Base-by-base conservation (phyloP, 2,888 invertebrate species). In the Trichopoda pennipes region DNA sequence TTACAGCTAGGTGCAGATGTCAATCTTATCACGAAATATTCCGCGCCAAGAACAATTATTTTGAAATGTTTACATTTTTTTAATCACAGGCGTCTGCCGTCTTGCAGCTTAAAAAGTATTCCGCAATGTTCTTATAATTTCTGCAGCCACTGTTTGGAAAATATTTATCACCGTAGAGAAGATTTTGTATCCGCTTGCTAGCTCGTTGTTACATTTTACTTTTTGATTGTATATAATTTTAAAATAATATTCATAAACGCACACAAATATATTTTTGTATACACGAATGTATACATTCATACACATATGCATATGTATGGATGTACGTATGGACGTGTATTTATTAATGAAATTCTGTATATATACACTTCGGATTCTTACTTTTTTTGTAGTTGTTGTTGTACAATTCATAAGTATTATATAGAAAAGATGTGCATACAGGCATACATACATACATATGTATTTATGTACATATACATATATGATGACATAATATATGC, bases 171-270 rank as follows among this genome's bases (percentile, higher is more conserved):
- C 42, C 6, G n/a, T 44, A 44, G 14, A 47, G 14, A 44, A 58
- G 35, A 23, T 16, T 38, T 38, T 72, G 17, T 61, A 17, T 32
- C 2, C 12, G 28, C 28, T 10, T 38, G 42, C 60, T 23, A 66
- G 55, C 63, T 47, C 32, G 51, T 44, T 64, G 60, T 73, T 61
- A 70, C 47, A 76, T 73, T 83, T 58, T 80, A 74, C 76, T 64
- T 58, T 79, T 83, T 85, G 78, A 84, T 86, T 86, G 8, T 28
- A 28, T 8, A 87, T 88, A 89, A 88, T 88, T 89, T 84, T 87
- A 87, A 89, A 89, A 88, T 88, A 86, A 88, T 72, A 47, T 55
- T 19, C 55, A 63, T 58, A 56, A 32, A 35, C 19, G 17, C 58
- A 64, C 51, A 42, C 47, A 68, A 2, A 19, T 51, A 28, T 17